Base-by-base conservation (phyloP, 2,797 vertebrate species). In the Loris lydekkerianus region DNA sequence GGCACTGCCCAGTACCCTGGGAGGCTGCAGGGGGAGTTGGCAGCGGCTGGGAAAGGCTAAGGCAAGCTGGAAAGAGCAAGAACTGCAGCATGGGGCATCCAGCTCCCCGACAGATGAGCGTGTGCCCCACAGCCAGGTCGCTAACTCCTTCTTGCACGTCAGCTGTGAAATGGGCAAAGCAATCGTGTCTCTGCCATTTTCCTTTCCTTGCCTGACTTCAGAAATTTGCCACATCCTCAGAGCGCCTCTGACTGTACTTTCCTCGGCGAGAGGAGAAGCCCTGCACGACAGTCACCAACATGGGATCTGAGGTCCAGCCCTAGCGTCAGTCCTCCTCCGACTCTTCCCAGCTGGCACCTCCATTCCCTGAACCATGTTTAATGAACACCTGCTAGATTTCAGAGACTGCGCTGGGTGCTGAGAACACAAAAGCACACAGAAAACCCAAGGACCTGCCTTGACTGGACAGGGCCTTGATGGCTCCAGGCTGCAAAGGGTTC, bases 1-100 rank as follows among this genome's bases (percentile, higher is more conserved):
- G 3, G n/a, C 3, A 0, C 34, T 60, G 63, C 58, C 1, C 4
- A n/a, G 23, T 10, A 17, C 18, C 4, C 60, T 0, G 17, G 75
- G 27, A 65, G 34, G 18, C 65, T 3, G 8, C 1, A 8, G 27
- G 31, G 58, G n/a, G 58, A 60, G 67, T 37, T 11, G 4, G 63
- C 8, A 5, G 18, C 4, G 27, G 15, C 40, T 1, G 5, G 8
- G 20, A 18, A 23, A 25, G 53, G 56, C 40, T 17, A 3, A 23
- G 40, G 17, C 10, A 43, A 31, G 75, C 21, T 10, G 23, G 61
- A 78, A 34, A 58, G 27, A 69, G 61, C 43, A 20, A 86, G 61
- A 14, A 29, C 46, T 53, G 5, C 29, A 31, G 75, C 25, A 18
- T 8, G 25, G 65, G 29, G 25, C 17, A 58, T 2, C 29, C 34